Evolutionary conservation across 2,888 invertebrate genomes (phyloP).

Genomic region (Herminia tarsipennalis): DNA sequence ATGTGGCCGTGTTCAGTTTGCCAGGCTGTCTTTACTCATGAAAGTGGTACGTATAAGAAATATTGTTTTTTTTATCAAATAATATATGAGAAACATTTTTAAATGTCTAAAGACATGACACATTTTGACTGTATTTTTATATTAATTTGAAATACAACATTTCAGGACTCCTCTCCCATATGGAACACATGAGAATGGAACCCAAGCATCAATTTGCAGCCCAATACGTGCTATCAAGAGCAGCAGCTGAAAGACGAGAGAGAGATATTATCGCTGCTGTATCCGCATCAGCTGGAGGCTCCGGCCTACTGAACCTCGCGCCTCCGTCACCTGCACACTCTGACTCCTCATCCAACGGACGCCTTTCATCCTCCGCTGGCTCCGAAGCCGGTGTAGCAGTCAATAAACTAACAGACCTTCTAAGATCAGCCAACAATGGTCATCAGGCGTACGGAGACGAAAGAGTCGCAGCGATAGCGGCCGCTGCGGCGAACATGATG

Average conservation of each 20-base stretch:
- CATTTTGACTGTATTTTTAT: background rate
- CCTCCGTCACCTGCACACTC: slow-evolving; percentile 95
- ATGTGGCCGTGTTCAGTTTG: slow-evolving; percentile 99
- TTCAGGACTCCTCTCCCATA: slow-evolving; percentile 95
- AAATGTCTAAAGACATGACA: background rate
- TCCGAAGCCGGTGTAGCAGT: slow-evolving; percentile 89
- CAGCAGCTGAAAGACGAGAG: slow-evolving; percentile 95
- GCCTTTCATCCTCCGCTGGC: slow-evolving; percentile 92
- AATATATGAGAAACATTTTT: background rate
- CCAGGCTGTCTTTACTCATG: slow-evolving; percentile 97
- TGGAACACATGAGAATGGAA: slow-evolving; percentile 99
- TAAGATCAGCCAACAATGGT: slow-evolving; percentile 88
- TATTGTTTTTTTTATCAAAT: background rate
- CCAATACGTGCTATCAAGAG: slow-evolving; percentile 95
- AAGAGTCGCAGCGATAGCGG: slow-evolving; percentile 90
- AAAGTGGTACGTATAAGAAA: slow-evolving; percentile 90
- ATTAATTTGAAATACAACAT: slow-evolving; percentile 25
- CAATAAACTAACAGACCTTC: slow-evolving; percentile 85
- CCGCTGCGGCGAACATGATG: slow-evolving; percentile 87
- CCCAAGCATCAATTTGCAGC: slow-evolving; percentile 98
- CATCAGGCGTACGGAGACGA: slow-evolving; percentile 88
- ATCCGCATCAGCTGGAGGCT: slow-evolving; percentile 87
- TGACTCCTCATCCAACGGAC: slow-evolving; percentile 94
- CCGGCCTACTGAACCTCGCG: slow-evolving; percentile 88
- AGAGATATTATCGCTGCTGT: slow-evolving; percentile 91